Evolutionary conservation across 2,888 invertebrate genomes (phyloP), one percentile per base, ranked within the genome.

Genomic region (Dorcus hopei): DNA sequence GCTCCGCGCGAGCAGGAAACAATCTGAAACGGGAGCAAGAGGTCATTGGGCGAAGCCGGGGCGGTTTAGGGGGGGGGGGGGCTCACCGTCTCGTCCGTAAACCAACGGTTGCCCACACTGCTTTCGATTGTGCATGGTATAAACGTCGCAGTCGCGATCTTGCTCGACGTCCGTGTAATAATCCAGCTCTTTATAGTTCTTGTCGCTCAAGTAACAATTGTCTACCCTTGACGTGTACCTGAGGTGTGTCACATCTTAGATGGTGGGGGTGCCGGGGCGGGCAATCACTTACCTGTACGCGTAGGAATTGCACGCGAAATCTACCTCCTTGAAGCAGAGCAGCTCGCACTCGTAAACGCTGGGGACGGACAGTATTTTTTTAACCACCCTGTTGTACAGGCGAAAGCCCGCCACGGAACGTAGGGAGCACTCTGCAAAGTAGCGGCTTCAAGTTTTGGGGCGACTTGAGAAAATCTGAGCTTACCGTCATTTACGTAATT

Each of bases 1-100:
- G 51, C 90, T 90, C 8, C 90, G 83, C 0, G 91, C 89, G 65
- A 92, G 85, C 85, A 90, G 90, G 76, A 93, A 93, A 71, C 93
- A 93, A 76, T 93, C 93, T 92, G 74, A 39, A 74, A 55, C 9
- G 19, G 14, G 1, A 23, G 5, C 8, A 9, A 49, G 14, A 14
- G 7, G 19, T 14, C 42, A 58, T 33, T 45, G 47, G 9, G 19
- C 3, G 26, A 53, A 26, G 9, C 26, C 38, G 5, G 6, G 26
- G 9, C 9, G 16, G 40, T n/a, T 41, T 16, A 40, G 41, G 14
- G 33, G 40, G 26, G 14, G 33, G 40, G 26, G 38, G 9, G 77
- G 80, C 71, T 81, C 82, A 58, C 79, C 79, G 53, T 81, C 76
- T 43, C 76, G 73, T 54, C 80, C 80, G 6, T 75, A 77, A 16